Evolutionary conservation across 2,113 vertebrate species (phyloP).

Genomic region (Perca flavescens): DNA sequence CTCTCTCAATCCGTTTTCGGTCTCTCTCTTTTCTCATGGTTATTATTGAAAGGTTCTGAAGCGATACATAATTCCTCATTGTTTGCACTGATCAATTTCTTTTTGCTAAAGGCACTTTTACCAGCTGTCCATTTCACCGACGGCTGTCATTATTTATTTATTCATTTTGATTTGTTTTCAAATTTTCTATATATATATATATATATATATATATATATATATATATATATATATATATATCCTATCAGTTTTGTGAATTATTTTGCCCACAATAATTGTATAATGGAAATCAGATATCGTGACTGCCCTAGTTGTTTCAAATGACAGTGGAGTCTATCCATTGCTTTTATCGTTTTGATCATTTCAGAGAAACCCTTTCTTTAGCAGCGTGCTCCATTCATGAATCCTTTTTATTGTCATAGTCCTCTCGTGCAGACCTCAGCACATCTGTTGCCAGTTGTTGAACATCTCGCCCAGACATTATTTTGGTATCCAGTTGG

Average conservation of each 20-base stretch:
- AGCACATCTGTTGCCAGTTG: slow-evolving; percentile 54
- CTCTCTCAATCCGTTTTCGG: background rate
- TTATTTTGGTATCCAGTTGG: slow-evolving; percentile 62
- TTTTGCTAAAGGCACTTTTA: background rate
- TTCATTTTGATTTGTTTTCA: no score
- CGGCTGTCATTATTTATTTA: background rate
- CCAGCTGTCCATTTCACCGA: background rate
- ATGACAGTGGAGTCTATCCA: background rate
- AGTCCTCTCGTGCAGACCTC: slow-evolving; percentile 32
- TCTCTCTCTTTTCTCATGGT: background rate
- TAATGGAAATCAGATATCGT: no score
- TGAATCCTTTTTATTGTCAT: background rate
- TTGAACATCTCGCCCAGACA: slow-evolving; percentile 55
- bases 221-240: no score
- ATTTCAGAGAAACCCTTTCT: background rate
- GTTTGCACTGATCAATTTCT: background rate
- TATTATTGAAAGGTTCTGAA: slow-evolving; percentile 2
- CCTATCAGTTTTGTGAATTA: no score
- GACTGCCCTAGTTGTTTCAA: no score
- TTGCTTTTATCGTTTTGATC: background rate
- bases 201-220: no score
- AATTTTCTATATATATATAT: no score
- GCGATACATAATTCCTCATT: background rate
- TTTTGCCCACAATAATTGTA: no score
- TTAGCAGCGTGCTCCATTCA: slow-evolving; percentile 8